Base-by-base conservation (phyloP, 2,113 vertebrate genomes). In the Xiphophorus maculatus region DNA sequence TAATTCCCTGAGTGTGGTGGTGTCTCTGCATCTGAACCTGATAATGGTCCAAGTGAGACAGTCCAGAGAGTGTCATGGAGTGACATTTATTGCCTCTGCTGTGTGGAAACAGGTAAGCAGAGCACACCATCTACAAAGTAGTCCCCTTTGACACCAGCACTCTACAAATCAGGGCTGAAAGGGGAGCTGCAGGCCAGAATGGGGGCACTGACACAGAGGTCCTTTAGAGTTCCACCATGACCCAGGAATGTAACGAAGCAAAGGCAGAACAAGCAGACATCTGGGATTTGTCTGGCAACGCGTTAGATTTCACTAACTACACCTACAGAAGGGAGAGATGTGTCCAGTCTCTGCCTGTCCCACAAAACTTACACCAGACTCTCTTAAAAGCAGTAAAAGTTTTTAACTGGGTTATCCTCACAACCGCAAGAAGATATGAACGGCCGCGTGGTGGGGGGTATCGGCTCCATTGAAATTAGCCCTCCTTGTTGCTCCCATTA, bases 71-170 rank as follows among this genome's bases (percentile, higher is more conserved):
- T 83, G 82, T 90, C 88, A 88, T 63, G 40, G 77, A 82, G 82
- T 91, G 91, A 92, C 90, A 90, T 90, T 93, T 92, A 93, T 76
- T 78, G 91, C 87, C 67, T 83, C 75, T 80, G 85, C 87, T 89
- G 86, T 88, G 77, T 86, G 85, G 89, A 89, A 91, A 90, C 91
- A 92, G 90, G 91, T 92, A 93, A 92, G 92, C 91, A 93, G 85
- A 90, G 89, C 88, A 86, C 87, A 84, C 78, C 87, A 88, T 91
- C 90, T 92, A 92, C 93, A 94, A 93, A 93, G 93, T 92, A 87
- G 86, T 93, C 88, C 92, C 93, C 91, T 93, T 93, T 93, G 92
- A 93, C 90, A 92, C 85, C 85, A 70, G 89, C 94, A 94, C 92
- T 90, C 90, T 84, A 93, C 93, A 95, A 95, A 95, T 94, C 92